Conservation (phyloP, 1,140 invertebrate species). For the Apis laboriosa region DNA sequence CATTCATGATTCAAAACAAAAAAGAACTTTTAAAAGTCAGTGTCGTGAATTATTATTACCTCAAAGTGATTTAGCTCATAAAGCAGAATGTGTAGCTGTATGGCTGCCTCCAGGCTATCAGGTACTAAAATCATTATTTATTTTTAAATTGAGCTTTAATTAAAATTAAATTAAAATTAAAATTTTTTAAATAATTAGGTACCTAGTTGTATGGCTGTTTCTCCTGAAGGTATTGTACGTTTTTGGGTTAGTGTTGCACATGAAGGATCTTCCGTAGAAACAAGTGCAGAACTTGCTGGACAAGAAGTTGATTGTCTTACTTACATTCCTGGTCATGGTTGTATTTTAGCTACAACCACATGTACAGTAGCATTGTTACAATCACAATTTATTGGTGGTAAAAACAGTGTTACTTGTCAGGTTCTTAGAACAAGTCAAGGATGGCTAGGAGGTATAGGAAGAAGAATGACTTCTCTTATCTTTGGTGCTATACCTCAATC, state of each 20-base stretch:
- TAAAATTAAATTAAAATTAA: too few species aligned
- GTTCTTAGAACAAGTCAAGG: slow-evolving; percentile 89
- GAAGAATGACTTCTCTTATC: slow-evolving; percentile 91
- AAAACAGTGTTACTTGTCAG: slow-evolving; percentile 86
- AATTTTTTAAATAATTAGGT: slow-evolving; percentile 76
- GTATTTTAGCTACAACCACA: slow-evolving; percentile 94
- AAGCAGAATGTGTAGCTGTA: slow-evolving; percentile 92
- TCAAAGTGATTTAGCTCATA: slow-evolving; percentile 94
- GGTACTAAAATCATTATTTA: slow-evolving; percentile 69
- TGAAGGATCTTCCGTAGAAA: slow-evolving; percentile 92
- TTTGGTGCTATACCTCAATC: slow-evolving; percentile 90
- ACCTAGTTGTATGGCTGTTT: slow-evolving; percentile 94
- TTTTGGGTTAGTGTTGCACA: slow-evolving; percentile 96
- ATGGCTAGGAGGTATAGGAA: slow-evolving; percentile 93
- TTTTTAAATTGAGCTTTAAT: not conserved
- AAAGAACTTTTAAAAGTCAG: slow-evolving; percentile 79
- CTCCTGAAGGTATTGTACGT: slow-evolving; percentile 94
- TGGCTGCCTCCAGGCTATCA: slow-evolving; percentile 87
- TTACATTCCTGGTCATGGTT: slow-evolving; percentile 86
- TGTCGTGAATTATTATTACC: slow-evolving; percentile 93
- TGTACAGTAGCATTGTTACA: slow-evolving; percentile 92
- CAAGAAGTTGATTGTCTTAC: slow-evolving; percentile 91
- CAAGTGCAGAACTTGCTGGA: slow-evolving; percentile 88
- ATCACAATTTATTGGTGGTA: slow-evolving; percentile 82
- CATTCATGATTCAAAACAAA: slow-evolving; percentile 74